phyloP scores from a whole-genome alignment of 1,140 invertebrate species.

The Drosophila kanapiae region DNA sequence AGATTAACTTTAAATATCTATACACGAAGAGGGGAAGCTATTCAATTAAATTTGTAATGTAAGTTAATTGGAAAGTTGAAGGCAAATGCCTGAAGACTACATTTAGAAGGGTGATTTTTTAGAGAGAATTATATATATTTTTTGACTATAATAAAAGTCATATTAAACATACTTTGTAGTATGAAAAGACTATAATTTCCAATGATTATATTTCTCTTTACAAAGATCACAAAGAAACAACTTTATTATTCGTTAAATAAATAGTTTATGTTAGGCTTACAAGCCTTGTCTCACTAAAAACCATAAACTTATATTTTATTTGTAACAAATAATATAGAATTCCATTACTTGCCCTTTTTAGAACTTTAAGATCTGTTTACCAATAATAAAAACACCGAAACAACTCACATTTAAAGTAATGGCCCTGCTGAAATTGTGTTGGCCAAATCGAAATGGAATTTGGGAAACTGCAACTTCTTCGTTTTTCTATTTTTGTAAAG shows the following conservation, averaged over 20 bases:
- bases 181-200: neutral
- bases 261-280: neutral
- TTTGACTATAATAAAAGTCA: neutral
- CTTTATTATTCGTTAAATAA: neutral
- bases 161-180: neutral
- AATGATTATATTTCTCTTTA: neutral
- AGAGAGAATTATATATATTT: neutral
- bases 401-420: constrained; percentile 48
- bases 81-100: neutral
- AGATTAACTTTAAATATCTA: neutral
- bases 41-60: neutral
- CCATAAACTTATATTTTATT: neutral
- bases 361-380: neutral
- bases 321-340: neutral
- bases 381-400: neutral
- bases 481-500: constrained; percentile 55
- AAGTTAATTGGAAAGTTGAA: neutral
- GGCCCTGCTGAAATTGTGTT: constrained; percentile 26
- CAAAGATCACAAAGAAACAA: neutral
- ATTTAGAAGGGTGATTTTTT: neutral
- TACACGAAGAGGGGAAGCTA: too few species aligned
- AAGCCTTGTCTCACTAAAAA: neutral
- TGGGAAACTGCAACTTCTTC: constrained; percentile 62
- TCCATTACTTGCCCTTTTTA: too few species aligned
- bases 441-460: constrained; percentile 47